Base-by-base conservation (phyloP, 2,888 invertebrate species). In the Orchestes rusci region DNA sequence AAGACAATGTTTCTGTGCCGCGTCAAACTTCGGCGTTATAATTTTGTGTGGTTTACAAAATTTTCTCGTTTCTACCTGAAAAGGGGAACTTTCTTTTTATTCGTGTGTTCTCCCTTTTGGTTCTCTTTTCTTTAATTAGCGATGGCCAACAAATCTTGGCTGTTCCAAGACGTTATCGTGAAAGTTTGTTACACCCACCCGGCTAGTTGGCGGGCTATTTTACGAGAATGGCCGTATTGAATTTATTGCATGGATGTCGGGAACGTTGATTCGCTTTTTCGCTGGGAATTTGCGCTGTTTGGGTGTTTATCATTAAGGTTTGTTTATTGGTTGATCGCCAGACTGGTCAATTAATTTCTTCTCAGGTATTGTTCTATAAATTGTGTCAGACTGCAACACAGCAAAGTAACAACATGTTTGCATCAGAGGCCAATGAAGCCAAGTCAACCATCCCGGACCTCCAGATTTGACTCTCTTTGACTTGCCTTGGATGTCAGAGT, bases 1-100 rank as follows among this genome's bases (percentile, higher is more conserved):
- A 60, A 61, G 63, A 65, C 65, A 65, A 61, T 65, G 64, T 65
- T 63, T 64, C 64, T 63, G 56, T 64, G 62, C 59, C 59, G 59
- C 31, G 48, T 55, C 31, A 40, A 28, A 38, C 40, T 43, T 44
- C 32, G 44, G 37, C 50, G 35, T 47, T 44, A 47, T 40, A 34
- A 41, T 47, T 54, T 54, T 46, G 47, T 39, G 20, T 39, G 16
- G 38, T 43, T 39, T 13, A 13, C 7, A 32, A 32, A 15, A 32
- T 16, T 16, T 16, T n/a, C n/a, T n/a, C 35, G 18, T 3, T 15
- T 29, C 29, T 37, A 40, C 42, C 42, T 42, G 42, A 33, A 29
- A 38, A 16, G 33, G 15, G n/a, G 38, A 41, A 18, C 29, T 45
- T 46, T 34, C 30, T 43, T 46, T 51, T 53, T n/a, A n/a, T n/a